Conservation (phyloP, 2,797 vertebrate species). For the Artibeus jamaicensis region DNA sequence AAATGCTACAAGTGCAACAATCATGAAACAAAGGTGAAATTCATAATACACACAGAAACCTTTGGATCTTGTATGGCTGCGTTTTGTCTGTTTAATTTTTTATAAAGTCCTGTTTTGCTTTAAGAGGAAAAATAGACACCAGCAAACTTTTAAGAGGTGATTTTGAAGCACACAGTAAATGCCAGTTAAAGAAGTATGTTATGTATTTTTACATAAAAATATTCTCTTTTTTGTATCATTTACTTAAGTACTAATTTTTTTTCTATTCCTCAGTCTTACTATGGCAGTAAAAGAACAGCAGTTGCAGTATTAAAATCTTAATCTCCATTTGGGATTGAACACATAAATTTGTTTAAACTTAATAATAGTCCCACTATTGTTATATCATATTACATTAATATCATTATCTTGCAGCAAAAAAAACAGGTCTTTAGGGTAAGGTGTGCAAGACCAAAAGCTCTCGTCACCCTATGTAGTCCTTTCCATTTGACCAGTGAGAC, state of each 20-base stretch:
- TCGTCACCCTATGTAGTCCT: background rate
- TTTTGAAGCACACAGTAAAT: conserved; percentile 25
- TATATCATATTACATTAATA: background rate
- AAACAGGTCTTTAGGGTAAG: background rate
- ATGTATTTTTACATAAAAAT: conserved; percentile 21
- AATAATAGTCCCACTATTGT: background rate
- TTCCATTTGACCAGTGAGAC: background rate
- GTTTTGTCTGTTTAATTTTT: conserved; percentile 67
- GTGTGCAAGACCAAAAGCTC: background rate
- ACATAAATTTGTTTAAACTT: background rate
- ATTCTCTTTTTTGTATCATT: background rate
- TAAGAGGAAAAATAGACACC: background rate
- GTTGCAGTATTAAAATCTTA: background rate
- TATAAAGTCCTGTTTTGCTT: conserved; percentile 56
- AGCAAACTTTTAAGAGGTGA: background rate
- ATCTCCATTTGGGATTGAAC: background rate
- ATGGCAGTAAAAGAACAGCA: background rate
- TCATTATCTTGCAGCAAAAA: background rate
- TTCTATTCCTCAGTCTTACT: background rate
- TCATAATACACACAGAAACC: background rate
- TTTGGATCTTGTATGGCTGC: conserved; percentile 5
- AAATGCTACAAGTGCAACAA: conserved; percentile 32
- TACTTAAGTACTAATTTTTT: background rate
- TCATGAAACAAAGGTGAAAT: conserved; percentile 52
- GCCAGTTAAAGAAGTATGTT: conserved; percentile 28